Base-by-base conservation (phyloP, 2,888 invertebrate genomes). In the Hermaeophaga mercurialis region DNA sequence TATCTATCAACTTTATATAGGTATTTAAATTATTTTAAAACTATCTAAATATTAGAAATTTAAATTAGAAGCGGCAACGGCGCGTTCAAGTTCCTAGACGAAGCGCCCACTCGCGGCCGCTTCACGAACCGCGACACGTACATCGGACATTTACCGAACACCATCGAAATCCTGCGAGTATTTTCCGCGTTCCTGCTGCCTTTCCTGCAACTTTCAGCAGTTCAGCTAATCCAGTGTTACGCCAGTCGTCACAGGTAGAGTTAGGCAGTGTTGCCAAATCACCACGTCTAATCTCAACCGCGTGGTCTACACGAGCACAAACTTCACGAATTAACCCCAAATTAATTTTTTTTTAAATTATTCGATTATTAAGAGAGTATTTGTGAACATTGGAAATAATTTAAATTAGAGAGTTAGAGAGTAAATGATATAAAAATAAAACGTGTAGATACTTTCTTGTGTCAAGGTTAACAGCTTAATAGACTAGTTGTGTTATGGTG, bases 71-170 rank as follows among this genome's bases (percentile, higher is more conserved):
- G 9, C 19, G 43, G 52, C 52, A 52, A 52, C 52, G 15, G 3
- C 9, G 43, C 3, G 14, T 17, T 11, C n/a, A 18, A 3, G 14
- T 18, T 24, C 33, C 52, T 43, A 44, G 43, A 43, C 52, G 19
- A 24, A 44, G 43, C 34, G 52, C 52, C 11, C 24, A n/a, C 52
- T n/a, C n/a, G 34, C 52, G 52, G 52, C 4, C 14, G 15, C 11
- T 14, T 12, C 19, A 36, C 24, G 18, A 43, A 34, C 44, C 34
- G 43, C 34, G 28, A 22, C 52, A 52, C 43, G 43, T 43, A 17
- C 19, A 24, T 12, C 52, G 52, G 34, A 24, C 9, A 5, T 9
- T 1, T n/a, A 12, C 7, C 52, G 52, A 52, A 7, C 7, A 15
- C 19, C n/a, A 11, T 15, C 52, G 52, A 52, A 17, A 22, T 15